Base-by-base conservation (phyloP, 2,797 vertebrate species). In the Lepidocolaptes lacrymiger region DNA sequence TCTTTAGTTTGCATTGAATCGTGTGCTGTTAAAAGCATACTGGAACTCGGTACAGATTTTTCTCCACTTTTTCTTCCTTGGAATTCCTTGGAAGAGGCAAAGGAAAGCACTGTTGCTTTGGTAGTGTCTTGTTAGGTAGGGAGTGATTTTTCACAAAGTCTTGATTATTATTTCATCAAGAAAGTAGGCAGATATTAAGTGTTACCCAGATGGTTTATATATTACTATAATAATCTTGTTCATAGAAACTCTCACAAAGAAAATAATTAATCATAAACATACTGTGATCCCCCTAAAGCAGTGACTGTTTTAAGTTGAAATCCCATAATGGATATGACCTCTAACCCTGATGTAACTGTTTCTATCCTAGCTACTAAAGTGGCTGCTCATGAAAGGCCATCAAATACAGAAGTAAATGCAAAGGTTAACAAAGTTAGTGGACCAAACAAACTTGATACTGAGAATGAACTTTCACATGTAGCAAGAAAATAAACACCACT, bases 391-490 rank as follows among this genome's bases (percentile, higher is more conserved):
- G 97, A 97, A 97, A 98, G 93, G 95, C 97, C 95, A 97, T 96
- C 96, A 97, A 98, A 98, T 97, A 95, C 95, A 96, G 91, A 97
- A 97, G 95, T 97, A 98, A 97, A 97, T 96, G 97, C 88, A 97
- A 97, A 98, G 98, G 98, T 98, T 98, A 98, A 98, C 97, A 98
- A 98, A 98, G 97, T 98, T 97, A 98, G 97, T 48, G 98, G 97
- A 97, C 97, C 98, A 98, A 98, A 98, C 97, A 98, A 98, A 98
- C 98, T 98, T 98, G 98, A 98, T 98, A 98, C 98, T 97, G 97
- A 95, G 97, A 97, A 94, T 98, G 98, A 98, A 98, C 98, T 98
- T 98, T 98, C 97, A 97, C 97, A 97, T 97, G 93, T 91, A 97
- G 84, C 96, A 97, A 97, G 89, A 98, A 98, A 98, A 98, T 98